A percentile compares a stretch with the other conserved stretches of the same genome.
These are phyloP conservation scores for Argentina silus DNA, from an alignment of 2,797 vertebrate genomes.

Conservation along the genomic window DNA sequence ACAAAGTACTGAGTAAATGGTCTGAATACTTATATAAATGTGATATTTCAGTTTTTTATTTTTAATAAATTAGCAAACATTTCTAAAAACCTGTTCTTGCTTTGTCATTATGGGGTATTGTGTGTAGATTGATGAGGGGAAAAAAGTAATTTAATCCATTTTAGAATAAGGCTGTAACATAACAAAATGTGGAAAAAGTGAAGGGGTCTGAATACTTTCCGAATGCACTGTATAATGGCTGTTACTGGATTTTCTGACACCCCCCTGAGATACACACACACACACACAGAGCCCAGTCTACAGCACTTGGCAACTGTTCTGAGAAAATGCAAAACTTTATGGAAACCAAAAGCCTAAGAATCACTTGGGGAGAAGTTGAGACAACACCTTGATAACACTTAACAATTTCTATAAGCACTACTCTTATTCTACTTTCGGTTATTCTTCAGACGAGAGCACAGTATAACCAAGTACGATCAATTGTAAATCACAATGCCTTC, in stretches of 20 bases:
- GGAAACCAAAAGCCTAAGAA: background rate
- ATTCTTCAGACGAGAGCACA: background rate
- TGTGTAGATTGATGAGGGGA: too few relatives aligned
- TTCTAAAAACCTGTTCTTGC: too few relatives aligned
- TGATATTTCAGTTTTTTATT: too few relatives aligned
- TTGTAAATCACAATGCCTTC: background rate
- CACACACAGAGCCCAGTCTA: slow-evolving; percentile 1
- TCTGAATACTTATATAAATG: too few relatives aligned
- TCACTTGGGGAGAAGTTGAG: slow-evolving; percentile 9
- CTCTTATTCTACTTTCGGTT: background rate
- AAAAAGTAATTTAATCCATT: too few relatives aligned
- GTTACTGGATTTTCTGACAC: background rate
- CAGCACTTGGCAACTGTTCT: slow-evolving; percentile 20
- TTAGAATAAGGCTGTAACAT: too few relatives aligned
- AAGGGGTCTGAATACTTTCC: too few relatives aligned
- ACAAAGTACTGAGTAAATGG: too few relatives aligned
- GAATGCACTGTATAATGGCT: background rate
- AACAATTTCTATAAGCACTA: too few relatives aligned
- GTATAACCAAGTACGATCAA: background rate
- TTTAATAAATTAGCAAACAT: too few relatives aligned
- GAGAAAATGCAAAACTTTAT: background rate
- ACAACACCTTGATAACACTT: background rate
- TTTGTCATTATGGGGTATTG: too few relatives aligned
- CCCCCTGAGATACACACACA: background rate
- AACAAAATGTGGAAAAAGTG: too few relatives aligned